Percentiles rank a stretch among this genome's conserved stretches.
phyloP scores from a whole-genome alignment of 2,888 invertebrate species.

The Allophyes oxyacanthae region DNA sequence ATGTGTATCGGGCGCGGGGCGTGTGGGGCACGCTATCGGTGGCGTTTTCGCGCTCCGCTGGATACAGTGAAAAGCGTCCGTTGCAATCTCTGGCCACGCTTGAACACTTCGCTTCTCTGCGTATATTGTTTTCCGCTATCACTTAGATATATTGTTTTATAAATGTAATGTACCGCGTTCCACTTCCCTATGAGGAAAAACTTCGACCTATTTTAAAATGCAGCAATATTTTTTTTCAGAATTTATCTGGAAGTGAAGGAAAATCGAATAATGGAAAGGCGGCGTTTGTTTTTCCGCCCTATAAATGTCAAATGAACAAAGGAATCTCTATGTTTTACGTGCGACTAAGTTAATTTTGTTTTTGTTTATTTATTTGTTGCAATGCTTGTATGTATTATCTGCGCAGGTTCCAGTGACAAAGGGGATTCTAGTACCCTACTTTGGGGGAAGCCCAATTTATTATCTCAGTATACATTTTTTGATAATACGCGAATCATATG shows the following conservation, averaged over 20 bases:
- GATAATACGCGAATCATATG: too few relatives aligned
- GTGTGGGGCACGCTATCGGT: slow-evolving; percentile 49
- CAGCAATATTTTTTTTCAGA: slow-evolving; percentile 39
- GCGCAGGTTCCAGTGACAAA: too few relatives aligned
- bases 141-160: slow-evolving; percentile 43
- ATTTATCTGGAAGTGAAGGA: slow-evolving; percentile 39
- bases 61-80: slow-evolving; percentile 74
- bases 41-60: slow-evolving; percentile 75
- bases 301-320: slow-evolving; percentile 33
- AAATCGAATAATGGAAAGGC: slow-evolving; percentile 47
- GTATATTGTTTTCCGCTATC: slow-evolving; percentile 51
- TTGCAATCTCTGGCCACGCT: slow-evolving; percentile 75
- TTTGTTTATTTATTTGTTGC: slow-evolving; percentile 7
- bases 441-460: too few relatives aligned
- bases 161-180: slow-evolving; percentile 24
- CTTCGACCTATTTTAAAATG: slow-evolving; percentile 34
- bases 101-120: slow-evolving; percentile 71
- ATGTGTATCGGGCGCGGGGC: slow-evolving; percentile 27
- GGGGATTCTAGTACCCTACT: too few relatives aligned
- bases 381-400: not conserved
- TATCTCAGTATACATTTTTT: too few relatives aligned
- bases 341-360: slow-evolving; percentile 4
- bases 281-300: slow-evolving; percentile 41
- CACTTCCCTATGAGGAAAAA: slow-evolving; percentile 28
- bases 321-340: slow-evolving; percentile 31